Base-by-base conservation (phyloP, 2,888 invertebrate genomes). In the Timema podura region DNA sequence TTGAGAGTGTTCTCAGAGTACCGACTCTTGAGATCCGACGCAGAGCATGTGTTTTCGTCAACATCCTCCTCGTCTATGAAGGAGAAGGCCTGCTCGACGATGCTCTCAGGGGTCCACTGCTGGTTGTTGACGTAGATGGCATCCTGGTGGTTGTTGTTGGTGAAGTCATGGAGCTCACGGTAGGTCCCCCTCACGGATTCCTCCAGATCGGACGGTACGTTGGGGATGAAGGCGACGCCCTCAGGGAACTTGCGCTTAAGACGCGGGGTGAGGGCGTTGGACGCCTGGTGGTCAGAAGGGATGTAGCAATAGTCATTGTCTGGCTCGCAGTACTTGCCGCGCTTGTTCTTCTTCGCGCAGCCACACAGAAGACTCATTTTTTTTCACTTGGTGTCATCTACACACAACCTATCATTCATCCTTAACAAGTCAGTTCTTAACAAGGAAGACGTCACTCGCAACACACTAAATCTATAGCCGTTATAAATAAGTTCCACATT, bases 191-290 rank as follows among this genome's bases (percentile, higher is more conserved):
- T 49, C 6, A 44, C 51, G 44, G 48, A 48, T 45, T 51, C 49
- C 51, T 66, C 66, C n/a, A 48, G 48, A n/a, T 68, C 68, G 6
- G 68, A 68, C 7, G 68, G 47, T 7, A 64, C 68, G 30, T n/a
- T 45, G 5, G 68, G 61, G 61, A 61, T 48, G 9, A 64, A 47
- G 30, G 47, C n/a, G 9, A 68, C 64, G 51, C 68, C 68, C n/a
- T 49, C 68, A 5, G 68, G 68, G 30, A 68, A 68, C 68, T 68
- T 68, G 15, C 68, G 68, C 11, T 51, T 16, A 11, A 68, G 49
- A 5, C 68, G 48, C 5, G 68, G 68, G 44, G 68, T 68, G 15
- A n/a, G 68, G 2, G 68, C 68, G 48, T 49, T 16, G 30, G 30
- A 30, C 30, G 30, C 30, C 30, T 30, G 30, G 3, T 30, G 30